phyloP scores from a whole-genome alignment of 2,797 vertebrate genomes.

The Tenualosa ilisha region DNA sequence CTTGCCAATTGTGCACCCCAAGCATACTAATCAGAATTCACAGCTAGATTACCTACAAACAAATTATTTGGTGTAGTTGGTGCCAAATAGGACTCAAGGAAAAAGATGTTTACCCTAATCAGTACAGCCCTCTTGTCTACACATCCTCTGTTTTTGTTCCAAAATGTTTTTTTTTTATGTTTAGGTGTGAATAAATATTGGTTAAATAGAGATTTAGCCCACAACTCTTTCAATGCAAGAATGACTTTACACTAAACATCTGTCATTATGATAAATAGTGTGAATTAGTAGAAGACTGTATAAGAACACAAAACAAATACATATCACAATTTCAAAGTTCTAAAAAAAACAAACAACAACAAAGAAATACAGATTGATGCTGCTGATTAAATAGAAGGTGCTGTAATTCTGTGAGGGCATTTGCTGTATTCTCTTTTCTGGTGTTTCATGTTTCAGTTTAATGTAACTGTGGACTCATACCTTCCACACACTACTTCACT shows the following conservation, averaged over 20 bases:
- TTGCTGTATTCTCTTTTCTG: neutral
- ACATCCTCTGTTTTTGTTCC: neutral
- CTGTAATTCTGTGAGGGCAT: neutral
- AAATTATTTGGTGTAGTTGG: neutral
- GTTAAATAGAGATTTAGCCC: neutral
- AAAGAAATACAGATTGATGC: neutral
- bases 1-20: neutral
- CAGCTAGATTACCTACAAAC: neutral
- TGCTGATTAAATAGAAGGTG: neutral
- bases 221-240: neutral
- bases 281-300: neutral
- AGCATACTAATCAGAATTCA: constrained; percentile 17
- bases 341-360: neutral
- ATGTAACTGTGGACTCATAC: too few species aligned
- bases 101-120: constrained; percentile 9
- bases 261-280: neutral
- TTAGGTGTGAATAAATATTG: neutral
- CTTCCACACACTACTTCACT: too few species aligned
- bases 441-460: too few species aligned
- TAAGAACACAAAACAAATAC: neutral
- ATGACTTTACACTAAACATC: neutral
- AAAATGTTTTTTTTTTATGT: neutral
- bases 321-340: neutral
- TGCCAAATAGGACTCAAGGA: neutral
- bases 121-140: neutral